A percentile compares a stretch with the other conserved stretches of the same genome.
Evolutionary conservation across 2,113 vertebrate species (phyloP).

Genomic region (Cyphotilapia sp.): DNA sequence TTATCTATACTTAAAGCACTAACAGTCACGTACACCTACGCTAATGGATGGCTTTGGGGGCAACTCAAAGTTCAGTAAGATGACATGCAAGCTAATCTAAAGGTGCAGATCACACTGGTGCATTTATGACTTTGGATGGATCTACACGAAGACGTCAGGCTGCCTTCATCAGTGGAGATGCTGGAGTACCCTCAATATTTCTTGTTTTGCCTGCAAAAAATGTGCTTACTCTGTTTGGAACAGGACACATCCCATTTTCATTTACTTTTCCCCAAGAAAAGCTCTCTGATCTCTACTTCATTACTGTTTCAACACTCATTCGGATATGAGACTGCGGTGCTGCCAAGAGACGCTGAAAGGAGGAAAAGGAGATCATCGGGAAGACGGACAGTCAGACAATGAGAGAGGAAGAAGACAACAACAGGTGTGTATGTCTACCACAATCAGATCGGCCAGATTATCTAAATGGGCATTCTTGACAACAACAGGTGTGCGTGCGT

Average conservation of each 20-base stretch:
- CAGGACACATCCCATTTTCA: not conserved
- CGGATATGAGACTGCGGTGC: not conserved
- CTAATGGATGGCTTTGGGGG: not conserved
- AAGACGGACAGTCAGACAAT: not conserved
- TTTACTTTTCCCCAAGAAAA: fast-evolving
- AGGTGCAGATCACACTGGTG: not conserved
- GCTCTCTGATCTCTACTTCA: not conserved
- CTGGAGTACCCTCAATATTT: not conserved
- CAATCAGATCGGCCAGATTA: not conserved
- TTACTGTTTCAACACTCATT: not conserved
- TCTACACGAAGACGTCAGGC: not conserved
- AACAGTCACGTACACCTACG: not conserved
- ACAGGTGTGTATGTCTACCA: not conserved
- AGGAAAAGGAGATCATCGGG: not conserved
- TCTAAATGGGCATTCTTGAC: not conserved
- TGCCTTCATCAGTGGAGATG: not conserved
- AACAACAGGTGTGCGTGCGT: not conserved
- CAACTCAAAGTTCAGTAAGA: not conserved
- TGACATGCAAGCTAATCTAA: not conserved
- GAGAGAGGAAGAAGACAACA: not conserved
- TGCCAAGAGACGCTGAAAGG: not conserved
- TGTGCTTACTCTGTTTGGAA: not conserved
- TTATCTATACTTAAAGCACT: not conserved
- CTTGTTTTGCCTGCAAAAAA: not conserved
- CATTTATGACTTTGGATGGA: not conserved